These are phyloP conservation scores for Dascillus cervinus DNA, from an alignment of 2,888 invertebrate species.

Conservation along the genomic window DNA sequence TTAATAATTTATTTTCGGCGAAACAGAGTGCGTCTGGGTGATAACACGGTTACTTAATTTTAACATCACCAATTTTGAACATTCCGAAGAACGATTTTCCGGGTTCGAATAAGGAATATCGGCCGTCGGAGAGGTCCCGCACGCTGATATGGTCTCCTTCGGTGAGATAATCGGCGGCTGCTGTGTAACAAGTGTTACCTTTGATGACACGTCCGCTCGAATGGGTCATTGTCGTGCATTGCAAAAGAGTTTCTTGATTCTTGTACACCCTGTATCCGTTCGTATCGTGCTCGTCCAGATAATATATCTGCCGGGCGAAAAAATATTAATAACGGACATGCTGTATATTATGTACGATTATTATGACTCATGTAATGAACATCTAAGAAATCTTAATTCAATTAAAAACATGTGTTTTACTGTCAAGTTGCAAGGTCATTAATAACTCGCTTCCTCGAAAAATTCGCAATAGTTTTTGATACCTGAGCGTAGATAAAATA, in stretches of 20 bases:
- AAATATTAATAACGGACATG: slow-evolving; percentile 1
- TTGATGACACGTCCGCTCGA: slow-evolving; percentile 46
- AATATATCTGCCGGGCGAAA: slow-evolving; percentile 58
- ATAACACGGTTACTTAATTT: slow-evolving; percentile 22
- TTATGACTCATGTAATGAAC: slow-evolving; percentile 3
- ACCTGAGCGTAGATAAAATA: slow-evolving; percentile 74
- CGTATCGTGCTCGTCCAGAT: slow-evolving; percentile 66
- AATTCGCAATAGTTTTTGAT: slow-evolving; percentile 5
- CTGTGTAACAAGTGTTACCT: slow-evolving; percentile 69
- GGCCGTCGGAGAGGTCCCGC: slow-evolving; percentile 59
- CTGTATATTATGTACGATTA: too few relatives aligned
- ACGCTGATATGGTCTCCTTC: slow-evolving; percentile 60
- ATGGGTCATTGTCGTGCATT: slow-evolving; percentile 66
- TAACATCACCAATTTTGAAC: slow-evolving; percentile 59
- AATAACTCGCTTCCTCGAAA: not conserved
- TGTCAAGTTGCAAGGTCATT: slow-evolving; percentile 2
- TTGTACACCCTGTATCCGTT: slow-evolving; percentile 68
- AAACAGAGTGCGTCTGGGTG: too few relatives aligned
- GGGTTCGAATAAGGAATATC: slow-evolving; percentile 61
- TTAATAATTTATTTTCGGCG: too few relatives aligned
- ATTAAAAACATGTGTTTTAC: slow-evolving; percentile 2
- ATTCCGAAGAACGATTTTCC: slow-evolving; percentile 79
- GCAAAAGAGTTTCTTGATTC: slow-evolving; percentile 57
- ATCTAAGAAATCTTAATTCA: slow-evolving; percentile 1
- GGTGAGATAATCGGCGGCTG: slow-evolving; percentile 55